Evolutionary conservation across 2,888 invertebrate genomes (phyloP), one percentile per base, ranked within the genome.

Genomic region (Chaetogeoica ovagalla): DNA sequence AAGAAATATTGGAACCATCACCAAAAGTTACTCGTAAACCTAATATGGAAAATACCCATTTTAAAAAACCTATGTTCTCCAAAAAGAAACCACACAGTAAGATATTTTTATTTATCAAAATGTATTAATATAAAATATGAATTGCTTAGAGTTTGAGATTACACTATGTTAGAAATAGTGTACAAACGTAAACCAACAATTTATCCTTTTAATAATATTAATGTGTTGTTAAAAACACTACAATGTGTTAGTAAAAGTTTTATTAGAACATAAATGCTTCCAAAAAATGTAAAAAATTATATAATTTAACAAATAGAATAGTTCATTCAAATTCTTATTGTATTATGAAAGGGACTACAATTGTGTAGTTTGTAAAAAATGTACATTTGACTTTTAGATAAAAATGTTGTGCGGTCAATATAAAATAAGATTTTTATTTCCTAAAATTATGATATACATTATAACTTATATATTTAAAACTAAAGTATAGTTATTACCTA

Each of bases 1-100:
- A 89, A 81, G 89, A 88, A 71, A 88, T 90, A 23, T 85, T 91
- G 65, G 83, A 89, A 55, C 89, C 89, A 65, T 88, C 89, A 0
- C 79, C 79, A 43, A 79, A 79, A 79, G 30, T 79, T 43, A 71
- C 23, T 39, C 71, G 79, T 43, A 76, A 71, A 57, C 71, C 79
- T 57, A 43, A 71, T 62, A 8, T 79, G 37, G 63, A 79, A 71
- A 79, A 70, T 21, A 70, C 60, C 21, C 52, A 79, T 71, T 79
- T 79, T 60, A 79, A 79, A 63, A 79, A 79, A 65, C 79, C 79
- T 0, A 15, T 71, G 1, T 70, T 79, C 37, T 19, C 79, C 1
- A 79, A 79, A 79, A 79, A 71, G 15, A 79, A 79, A 63, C 70
- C 63, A 43, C 55, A 39, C 48, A 71, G 79, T 79, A 79, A 79